phyloP scores from a whole-genome alignment of 1,140 invertebrate species.

The Philopotamus ludificatus region DNA sequence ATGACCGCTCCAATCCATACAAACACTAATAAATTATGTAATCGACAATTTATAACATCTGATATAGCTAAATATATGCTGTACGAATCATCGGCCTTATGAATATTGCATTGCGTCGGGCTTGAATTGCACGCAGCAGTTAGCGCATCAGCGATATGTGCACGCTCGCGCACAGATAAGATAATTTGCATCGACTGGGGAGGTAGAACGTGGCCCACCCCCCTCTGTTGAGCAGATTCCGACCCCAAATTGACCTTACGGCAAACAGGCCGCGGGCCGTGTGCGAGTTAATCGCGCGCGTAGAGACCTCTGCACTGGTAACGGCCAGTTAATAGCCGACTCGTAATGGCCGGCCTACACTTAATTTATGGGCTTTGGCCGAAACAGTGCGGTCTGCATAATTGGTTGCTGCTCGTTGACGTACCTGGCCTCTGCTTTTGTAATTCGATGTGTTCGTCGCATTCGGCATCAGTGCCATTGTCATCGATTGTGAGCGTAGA shows the following conservation, averaged over 20 bases:
- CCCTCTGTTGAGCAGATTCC: too few relatives aligned
- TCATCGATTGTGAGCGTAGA: too few relatives aligned
- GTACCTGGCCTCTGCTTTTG: not conserved
- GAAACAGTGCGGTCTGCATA: conserved; percentile 18
- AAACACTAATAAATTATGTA: too few relatives aligned
- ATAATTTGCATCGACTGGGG: conserved; percentile 1
- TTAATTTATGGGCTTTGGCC: not conserved
- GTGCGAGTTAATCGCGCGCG: conserved; percentile 1
- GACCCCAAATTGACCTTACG: conserved; percentile 3
- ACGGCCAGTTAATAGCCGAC: conserved; percentile 6
- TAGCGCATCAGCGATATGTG: not conserved
- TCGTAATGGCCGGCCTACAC: conserved; percentile 8
- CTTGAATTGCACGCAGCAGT: not conserved
- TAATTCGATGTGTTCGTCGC: not conserved
- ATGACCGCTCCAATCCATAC: too few relatives aligned
- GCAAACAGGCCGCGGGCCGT: not conserved
- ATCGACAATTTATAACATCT: too few relatives aligned
- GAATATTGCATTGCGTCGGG: too few relatives aligned
- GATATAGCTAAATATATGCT: too few relatives aligned
- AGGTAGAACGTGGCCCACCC: too few relatives aligned
- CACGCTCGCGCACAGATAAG: not conserved
- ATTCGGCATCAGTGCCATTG: not conserved
- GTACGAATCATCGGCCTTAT: too few relatives aligned
- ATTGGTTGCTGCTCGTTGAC: conserved; percentile 1
- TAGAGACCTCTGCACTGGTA: conserved; percentile 1